Evolutionary conservation across 2,113 vertebrate genomes (phyloP).

Genomic region (Stomatorhinus ivindoensis): DNA sequence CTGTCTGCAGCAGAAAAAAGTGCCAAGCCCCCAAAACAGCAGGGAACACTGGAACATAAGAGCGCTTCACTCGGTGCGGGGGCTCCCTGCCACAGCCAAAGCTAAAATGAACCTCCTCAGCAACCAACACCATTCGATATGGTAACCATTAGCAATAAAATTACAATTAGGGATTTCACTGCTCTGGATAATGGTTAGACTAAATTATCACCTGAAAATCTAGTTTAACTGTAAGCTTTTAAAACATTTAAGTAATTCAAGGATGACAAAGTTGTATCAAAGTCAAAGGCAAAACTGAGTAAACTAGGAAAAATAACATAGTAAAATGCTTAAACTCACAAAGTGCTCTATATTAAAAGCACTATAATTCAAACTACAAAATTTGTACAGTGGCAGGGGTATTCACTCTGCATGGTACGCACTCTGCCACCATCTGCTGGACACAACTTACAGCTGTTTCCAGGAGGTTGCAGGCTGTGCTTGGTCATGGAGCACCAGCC

Average conservation of each 20-base stretch:
- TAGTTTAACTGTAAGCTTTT: neutral
- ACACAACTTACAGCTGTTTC: constrained; percentile 73
- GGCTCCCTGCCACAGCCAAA: neutral
- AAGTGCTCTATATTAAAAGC: neutral
- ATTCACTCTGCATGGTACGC: neutral
- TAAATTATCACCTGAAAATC: neutral
- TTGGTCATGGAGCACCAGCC: constrained; percentile 89
- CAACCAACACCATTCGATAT: neutral
- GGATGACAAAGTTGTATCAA: neutral
- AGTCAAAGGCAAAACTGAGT: neutral
- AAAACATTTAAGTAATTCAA: neutral
- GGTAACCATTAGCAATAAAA: neutral
- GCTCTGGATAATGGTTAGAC: neutral
- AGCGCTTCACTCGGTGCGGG: neutral
- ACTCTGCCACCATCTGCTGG: constrained; percentile 45
- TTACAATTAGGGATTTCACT: neutral
- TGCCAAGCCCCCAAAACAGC: neutral
- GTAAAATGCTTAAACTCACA: neutral
- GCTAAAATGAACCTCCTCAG: neutral
- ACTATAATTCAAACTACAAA: neutral
- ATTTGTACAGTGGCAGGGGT: neutral
- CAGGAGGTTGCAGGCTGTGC: constrained; percentile 84
- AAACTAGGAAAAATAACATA: neutral
- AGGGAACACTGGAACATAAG: neutral
- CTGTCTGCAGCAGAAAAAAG: neutral